phyloP scores from a whole-genome alignment of 2,797 vertebrate species.

The Manis javanica region DNA sequence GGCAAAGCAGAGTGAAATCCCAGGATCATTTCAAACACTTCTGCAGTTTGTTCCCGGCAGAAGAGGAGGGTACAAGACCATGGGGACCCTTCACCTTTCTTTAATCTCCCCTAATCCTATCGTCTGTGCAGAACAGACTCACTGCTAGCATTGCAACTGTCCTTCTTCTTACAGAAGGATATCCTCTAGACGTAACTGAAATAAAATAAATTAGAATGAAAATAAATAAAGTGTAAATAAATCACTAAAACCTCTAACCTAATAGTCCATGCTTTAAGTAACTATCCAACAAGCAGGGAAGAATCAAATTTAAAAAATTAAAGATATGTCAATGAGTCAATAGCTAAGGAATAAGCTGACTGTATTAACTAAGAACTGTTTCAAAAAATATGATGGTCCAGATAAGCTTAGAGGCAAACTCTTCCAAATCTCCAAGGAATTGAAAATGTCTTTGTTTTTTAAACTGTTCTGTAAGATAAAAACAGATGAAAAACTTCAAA shows the following conservation, averaged over 20 bases:
- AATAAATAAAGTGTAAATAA: neutral
- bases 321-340: neutral
- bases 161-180: neutral
- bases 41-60: neutral
- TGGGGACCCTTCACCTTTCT: neutral
- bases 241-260: neutral
- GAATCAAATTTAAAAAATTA: neutral
- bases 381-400: neutral
- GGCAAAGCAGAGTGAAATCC: neutral
- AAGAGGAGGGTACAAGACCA: neutral
- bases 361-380: neutral
- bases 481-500: neutral
- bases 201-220: neutral
- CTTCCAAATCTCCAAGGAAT: neutral
- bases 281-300: neutral
- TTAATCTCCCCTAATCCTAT: neutral
- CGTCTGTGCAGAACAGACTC: neutral
- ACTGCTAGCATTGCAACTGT: neutral
- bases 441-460: neutral
- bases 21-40: neutral
- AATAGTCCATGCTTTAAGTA: neutral
- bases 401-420: neutral
- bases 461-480: neutral
- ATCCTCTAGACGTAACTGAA: neutral
- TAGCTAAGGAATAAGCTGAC: neutral